Conservation (phyloP, 2,888 invertebrate genomes). For the Caradrina kadenii region DNA sequence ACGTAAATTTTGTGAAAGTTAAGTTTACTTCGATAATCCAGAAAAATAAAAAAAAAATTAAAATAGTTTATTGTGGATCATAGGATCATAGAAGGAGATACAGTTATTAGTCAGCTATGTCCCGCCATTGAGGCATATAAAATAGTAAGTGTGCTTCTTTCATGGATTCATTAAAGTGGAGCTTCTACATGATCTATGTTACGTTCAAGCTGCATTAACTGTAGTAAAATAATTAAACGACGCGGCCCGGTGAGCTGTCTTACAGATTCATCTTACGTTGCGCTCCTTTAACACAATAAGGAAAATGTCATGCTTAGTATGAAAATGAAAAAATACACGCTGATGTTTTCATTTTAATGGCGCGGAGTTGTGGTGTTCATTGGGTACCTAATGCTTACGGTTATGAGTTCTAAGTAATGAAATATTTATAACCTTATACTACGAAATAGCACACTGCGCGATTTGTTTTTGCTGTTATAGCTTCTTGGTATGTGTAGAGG, state of each 20-base stretch:
- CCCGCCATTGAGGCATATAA: no score
- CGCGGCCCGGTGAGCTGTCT: slow-evolving; percentile 11
- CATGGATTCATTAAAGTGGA: not conserved
- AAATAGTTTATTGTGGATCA: no score
- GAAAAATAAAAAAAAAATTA: no score
- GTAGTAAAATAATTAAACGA: slow-evolving; percentile 1
- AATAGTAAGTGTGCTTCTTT: no score
- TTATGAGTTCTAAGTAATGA: not conserved
- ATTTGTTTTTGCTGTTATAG: no score
- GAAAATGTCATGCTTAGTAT: slow-evolving; percentile 18
- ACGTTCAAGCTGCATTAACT: not conserved
- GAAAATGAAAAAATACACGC: slow-evolving; percentile 19
- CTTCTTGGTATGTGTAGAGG: no score
- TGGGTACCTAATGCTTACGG: not conserved
- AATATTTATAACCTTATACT: not conserved
- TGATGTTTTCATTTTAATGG: slow-evolving; percentile 25
- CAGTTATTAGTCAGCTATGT: no score
- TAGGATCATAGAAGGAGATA: no score
- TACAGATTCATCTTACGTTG: slow-evolving; percentile 22
- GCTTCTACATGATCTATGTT: slow-evolving; percentile 5
- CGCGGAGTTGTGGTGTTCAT: no score
- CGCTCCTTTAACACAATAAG: slow-evolving; percentile 14
- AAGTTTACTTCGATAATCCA: no score
- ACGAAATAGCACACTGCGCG: no score
- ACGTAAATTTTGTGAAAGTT: no score